These are phyloP conservation scores for Plebejus argus DNA, from an alignment of 2,888 invertebrate genomes.

Conservation along the genomic window DNA sequence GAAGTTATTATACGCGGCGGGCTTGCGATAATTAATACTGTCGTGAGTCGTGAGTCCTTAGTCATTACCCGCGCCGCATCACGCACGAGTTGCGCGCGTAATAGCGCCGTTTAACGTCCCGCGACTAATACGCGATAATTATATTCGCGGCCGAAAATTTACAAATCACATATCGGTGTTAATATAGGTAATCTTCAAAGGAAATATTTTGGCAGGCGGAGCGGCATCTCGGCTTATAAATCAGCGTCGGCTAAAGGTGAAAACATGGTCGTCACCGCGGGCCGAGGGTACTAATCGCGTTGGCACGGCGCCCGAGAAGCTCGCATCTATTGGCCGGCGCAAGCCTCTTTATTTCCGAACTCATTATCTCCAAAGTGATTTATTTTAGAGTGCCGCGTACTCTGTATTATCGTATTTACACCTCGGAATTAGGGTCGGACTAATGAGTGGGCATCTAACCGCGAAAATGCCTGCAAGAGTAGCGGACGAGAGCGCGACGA, in stretches of 20 bases:
- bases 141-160: constrained; percentile 62
- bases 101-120: constrained; percentile 45
- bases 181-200: constrained; percentile 54
- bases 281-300: constrained; percentile 60
- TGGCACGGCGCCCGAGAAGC: constrained; percentile 61
- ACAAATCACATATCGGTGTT: constrained; percentile 50
- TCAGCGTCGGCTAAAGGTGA: constrained; percentile 52
- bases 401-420: constrained; percentile 53
- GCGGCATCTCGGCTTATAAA: constrained; percentile 48
- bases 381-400: constrained; percentile 60
- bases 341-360: constrained; percentile 75
- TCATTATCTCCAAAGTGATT: constrained; percentile 78
- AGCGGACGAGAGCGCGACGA: constrained; percentile 68
- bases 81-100: constrained; percentile 30
- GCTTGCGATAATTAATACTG: constrained; percentile 17
- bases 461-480: constrained; percentile 59
- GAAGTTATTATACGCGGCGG: constrained; percentile 18
- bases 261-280: constrained; percentile 53
- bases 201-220: constrained; percentile 47
- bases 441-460: constrained; percentile 65
- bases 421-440: constrained; percentile 65
- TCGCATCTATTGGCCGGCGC: constrained; percentile 63
- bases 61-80: constrained; percentile 18
- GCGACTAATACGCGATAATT: constrained; percentile 63
- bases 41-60: constrained; percentile 26